These are phyloP conservation scores for Ips nitidus DNA, from an alignment of 1,140 invertebrate genomes.

Conservation along the genomic window DNA sequence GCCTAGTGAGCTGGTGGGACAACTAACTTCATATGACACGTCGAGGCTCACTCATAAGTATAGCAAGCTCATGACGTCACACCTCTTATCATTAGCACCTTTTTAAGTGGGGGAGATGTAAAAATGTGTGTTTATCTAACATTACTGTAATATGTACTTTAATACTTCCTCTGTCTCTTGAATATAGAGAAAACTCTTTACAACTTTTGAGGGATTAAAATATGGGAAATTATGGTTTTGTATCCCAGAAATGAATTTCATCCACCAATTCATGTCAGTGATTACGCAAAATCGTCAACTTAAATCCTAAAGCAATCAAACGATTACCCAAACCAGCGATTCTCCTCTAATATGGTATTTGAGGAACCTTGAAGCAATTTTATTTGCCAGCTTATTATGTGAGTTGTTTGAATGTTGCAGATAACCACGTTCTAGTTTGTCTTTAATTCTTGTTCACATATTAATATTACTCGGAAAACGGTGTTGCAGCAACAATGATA, in stretches of 20 bases:
- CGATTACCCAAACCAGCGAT: neutral
- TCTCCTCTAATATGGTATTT: neutral
- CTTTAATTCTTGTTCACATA: neutral
- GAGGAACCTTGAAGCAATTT: constrained; percentile 1
- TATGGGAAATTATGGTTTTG: too few relatives aligned
- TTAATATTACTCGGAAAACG: neutral
- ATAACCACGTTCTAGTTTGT: constrained; percentile 1
- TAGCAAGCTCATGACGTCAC: constrained; percentile 42
- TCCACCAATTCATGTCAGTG: neutral
- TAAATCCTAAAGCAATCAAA: neutral
- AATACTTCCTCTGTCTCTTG: neutral
- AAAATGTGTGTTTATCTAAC: too few relatives aligned
- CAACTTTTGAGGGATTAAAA: too few relatives aligned
- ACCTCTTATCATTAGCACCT: constrained; percentile 44
- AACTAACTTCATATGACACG: constrained; percentile 41
- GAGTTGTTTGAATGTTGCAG: constrained; percentile 9
- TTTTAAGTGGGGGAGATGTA: constrained; percentile 34
- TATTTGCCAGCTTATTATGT: constrained; percentile 1
- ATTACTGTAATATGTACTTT: neutral
- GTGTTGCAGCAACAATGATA: neutral
- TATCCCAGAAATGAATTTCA: too few relatives aligned
- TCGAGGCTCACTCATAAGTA: constrained; percentile 42
- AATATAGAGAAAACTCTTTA: neutral
- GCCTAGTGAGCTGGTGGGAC: constrained; percentile 30
- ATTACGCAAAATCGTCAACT: neutral